These are phyloP conservation scores for Campylorhamphus procurvoides DNA, from an alignment of 2,113 vertebrate genomes.

Conservation along the genomic window DNA sequence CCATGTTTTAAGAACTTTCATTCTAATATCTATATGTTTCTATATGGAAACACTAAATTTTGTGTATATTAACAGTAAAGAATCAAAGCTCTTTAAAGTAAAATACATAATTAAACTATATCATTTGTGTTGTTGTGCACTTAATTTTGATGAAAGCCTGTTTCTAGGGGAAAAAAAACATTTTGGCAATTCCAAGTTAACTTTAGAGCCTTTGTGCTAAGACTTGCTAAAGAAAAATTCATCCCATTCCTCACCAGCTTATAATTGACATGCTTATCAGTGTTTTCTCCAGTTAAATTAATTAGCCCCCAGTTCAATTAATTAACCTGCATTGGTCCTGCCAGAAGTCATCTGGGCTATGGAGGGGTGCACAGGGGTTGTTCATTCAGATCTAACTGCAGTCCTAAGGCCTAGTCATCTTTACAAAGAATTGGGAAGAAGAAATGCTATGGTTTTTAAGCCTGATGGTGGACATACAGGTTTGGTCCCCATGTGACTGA, in stretches of 20 bases:
- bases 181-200: background rate
- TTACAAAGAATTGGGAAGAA: background rate
- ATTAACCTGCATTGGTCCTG: background rate
- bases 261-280: background rate
- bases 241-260: background rate
- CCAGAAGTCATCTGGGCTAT: background rate
- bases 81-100: background rate
- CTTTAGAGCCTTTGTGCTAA: background rate
- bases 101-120: background rate
- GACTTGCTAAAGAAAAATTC: background rate
- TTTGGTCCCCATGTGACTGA: background rate
- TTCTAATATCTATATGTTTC: background rate
- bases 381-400: background rate
- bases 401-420: background rate
- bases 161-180: background rate
- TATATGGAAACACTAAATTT: background rate
- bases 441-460: background rate
- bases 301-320: conserved; percentile 24
- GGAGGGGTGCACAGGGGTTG: background rate
- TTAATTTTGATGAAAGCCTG: background rate
- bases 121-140: fast-evolving
- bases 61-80: background rate
- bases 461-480: background rate
- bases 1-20: background rate
- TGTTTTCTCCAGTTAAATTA: background rate